Percentiles rank a stretch among this genome's conserved stretches.
Conservation (phyloP, 1,140 invertebrate species). For the Scaptomyza hsui region DNA sequence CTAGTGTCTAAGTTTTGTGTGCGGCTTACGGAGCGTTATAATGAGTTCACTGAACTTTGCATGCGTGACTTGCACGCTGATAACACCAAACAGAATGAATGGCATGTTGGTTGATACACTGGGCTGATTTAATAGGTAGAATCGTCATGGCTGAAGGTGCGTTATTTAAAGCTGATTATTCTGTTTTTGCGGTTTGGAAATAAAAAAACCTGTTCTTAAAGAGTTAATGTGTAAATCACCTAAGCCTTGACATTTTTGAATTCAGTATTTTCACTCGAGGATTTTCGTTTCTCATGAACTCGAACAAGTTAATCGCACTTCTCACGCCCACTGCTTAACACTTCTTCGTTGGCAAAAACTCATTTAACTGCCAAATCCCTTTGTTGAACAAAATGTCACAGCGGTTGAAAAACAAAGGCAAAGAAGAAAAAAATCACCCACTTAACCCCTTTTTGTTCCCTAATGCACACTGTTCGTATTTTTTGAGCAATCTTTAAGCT, state of each 20-base stretch:
- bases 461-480: conserved; percentile 5
- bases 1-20: conserved; percentile 28
- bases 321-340: neutral
- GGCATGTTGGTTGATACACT: neutral
- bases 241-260: neutral
- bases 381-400: conserved; percentile 17
- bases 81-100: conserved; percentile 16
- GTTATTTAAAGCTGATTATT: conserved; percentile 29
- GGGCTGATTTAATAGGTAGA: conserved; percentile 14
- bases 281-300: neutral
- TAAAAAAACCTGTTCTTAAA: too few species aligned
- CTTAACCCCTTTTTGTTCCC: conserved; percentile 39
- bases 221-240: too few species aligned
- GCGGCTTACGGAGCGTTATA: conserved; percentile 58
- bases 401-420: neutral
- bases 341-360: conserved; percentile 19
- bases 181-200: too few species aligned
- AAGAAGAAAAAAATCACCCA: neutral
- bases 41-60: conserved; percentile 68
- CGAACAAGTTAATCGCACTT: neutral
- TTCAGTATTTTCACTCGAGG: neutral
- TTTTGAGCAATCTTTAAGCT: conserved; percentile 9
- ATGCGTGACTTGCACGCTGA: conserved; percentile 48
- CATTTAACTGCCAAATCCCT: conserved; percentile 17
- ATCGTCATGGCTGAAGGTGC: conserved; percentile 2